phyloP scores from a whole-genome alignment of 2,888 invertebrate genomes.

The Harmothoe impar region DNA sequence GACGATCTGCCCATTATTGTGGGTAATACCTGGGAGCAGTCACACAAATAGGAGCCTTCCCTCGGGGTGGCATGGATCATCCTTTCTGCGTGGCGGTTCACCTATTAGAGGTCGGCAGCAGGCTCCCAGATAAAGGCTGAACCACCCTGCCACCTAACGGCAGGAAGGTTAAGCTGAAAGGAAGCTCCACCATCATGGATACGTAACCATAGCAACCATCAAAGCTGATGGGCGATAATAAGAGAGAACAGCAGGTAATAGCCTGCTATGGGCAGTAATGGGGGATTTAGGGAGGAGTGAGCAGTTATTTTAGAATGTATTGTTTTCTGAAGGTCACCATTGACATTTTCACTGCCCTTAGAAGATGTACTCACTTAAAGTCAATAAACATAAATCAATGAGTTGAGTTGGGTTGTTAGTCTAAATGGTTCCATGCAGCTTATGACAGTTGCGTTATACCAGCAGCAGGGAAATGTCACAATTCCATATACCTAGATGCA shows the following conservation, averaged over 20 bases:
- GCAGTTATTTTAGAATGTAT: not conserved
- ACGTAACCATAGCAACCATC: slow-evolving; percentile 10
- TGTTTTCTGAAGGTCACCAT: too few species aligned
- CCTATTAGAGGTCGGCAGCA: not conserved
- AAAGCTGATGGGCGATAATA: not conserved
- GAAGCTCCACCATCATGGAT: not conserved
- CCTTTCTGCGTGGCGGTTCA: too few species aligned
- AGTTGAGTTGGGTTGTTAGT: too few species aligned
- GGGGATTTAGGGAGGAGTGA: not conserved
- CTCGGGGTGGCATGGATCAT: too few species aligned
- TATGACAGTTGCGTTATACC: too few species aligned
- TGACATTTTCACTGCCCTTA: too few species aligned
- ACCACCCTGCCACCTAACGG: not conserved
- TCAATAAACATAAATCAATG: too few species aligned
- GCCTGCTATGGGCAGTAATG: not conserved
- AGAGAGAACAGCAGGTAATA: not conserved
- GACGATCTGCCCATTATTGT: not conserved
- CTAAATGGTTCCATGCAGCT: too few species aligned
- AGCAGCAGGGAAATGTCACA: too few species aligned
- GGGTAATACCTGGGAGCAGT: not conserved
- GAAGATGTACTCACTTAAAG: too few species aligned
- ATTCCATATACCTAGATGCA: too few species aligned
- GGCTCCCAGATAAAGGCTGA: not conserved
- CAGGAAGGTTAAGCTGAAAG: not conserved
- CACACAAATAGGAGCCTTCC: too few species aligned